phyloP scores from a whole-genome alignment of 2,113 vertebrate species.

The Willisornis vidua region DNA sequence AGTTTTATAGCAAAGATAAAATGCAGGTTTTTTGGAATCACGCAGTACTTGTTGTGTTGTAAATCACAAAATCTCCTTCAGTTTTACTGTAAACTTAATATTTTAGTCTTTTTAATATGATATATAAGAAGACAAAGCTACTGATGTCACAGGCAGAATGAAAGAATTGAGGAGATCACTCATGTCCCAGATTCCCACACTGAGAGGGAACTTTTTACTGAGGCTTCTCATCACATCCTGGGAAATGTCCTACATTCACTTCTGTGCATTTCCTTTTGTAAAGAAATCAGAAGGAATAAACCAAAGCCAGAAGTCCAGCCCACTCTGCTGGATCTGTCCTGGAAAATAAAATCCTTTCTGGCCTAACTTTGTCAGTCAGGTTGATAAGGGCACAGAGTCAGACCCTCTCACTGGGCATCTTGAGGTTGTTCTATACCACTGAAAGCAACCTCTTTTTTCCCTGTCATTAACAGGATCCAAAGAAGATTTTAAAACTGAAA shows the following conservation, averaged over 20 bases:
- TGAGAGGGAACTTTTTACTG: neutral
- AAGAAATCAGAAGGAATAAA: neutral
- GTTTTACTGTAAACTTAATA: neutral
- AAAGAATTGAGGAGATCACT: neutral
- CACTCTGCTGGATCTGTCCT: neutral
- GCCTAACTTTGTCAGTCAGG: neutral
- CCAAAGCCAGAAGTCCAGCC: neutral
- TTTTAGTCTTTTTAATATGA: neutral
- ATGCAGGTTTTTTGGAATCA: neutral
- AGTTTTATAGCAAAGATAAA: neutral
- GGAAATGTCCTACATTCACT: neutral
- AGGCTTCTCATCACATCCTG: neutral
- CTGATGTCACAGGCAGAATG: neutral
- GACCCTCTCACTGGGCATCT: neutral
- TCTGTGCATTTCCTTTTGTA: neutral
- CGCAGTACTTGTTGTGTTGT: neutral
- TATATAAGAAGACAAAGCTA: neutral
- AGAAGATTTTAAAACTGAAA: neutral
- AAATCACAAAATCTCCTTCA: neutral
- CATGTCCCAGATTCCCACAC: neutral
- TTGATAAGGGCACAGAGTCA: neutral
- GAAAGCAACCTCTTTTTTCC: neutral
- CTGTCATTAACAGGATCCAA: neutral
- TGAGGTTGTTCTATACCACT: neutral
- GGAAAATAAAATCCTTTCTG: neutral